phyloP scores from a whole-genome alignment of 2,113 vertebrate genomes.

The Zootoca vivipara region DNA sequence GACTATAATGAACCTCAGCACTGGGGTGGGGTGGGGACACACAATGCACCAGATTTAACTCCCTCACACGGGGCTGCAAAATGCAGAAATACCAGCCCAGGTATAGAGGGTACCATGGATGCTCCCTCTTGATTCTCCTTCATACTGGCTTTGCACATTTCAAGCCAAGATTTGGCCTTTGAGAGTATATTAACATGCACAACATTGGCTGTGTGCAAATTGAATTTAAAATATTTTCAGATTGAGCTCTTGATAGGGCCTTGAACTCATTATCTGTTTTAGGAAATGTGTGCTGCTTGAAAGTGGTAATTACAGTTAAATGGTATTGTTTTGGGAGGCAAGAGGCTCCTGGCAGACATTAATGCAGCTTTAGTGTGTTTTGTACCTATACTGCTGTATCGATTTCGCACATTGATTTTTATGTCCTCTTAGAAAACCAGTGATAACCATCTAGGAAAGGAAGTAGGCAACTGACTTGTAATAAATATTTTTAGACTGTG shows the following conservation, averaged over 20 bases:
- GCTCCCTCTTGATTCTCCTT: neutral
- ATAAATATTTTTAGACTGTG: constrained; percentile 13
- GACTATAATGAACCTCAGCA: too few relatives aligned
- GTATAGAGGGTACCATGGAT: too few relatives aligned
- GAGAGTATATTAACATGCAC: neutral
- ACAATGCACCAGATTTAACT: neutral
- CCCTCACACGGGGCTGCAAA: neutral
- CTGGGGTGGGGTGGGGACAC: neutral
- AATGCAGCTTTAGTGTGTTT: constrained; percentile 13
- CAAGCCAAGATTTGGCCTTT: neutral
- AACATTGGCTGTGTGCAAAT: neutral
- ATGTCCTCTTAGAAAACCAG: neutral
- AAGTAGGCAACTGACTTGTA: neutral
- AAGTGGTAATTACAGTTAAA: neutral
- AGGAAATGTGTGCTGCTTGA: neutral
- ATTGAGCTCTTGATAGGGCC: neutral
- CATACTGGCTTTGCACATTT: neutral
- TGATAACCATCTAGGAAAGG: neutral
- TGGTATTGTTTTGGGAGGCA: neutral
- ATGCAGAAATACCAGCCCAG: too few relatives aligned
- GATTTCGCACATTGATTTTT: constrained; percentile 23
- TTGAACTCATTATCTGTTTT: neutral
- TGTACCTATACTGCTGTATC: neutral
- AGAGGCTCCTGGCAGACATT: neutral
- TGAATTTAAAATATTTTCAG: neutral